Evolutionary conservation across 2,113 vertebrate genomes (phyloP).

Genomic region (Pyrgilauda ruficollis): DNA sequence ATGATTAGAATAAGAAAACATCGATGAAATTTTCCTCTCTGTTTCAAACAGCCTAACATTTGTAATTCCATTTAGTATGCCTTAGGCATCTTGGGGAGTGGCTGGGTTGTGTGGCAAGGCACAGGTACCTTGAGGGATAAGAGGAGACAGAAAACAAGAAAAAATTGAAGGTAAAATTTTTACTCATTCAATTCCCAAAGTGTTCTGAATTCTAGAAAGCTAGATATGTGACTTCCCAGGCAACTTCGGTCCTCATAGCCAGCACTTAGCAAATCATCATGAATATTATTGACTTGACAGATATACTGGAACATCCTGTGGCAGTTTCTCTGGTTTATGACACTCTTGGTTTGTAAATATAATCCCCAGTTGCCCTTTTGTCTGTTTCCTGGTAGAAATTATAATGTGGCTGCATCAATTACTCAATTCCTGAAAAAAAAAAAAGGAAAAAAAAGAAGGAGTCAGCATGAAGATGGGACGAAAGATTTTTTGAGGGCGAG

Average conservation of each 20-base stretch:
- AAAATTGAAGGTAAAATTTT: neutral
- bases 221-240: neutral
- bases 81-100: neutral
- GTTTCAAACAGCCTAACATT: neutral
- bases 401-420: neutral
- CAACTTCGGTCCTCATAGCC: neutral
- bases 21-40: neutral
- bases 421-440: neutral
- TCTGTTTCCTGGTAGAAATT: slow-evolving; percentile 5
- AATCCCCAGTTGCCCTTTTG: neutral
- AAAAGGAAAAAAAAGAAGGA: neutral
- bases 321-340: neutral
- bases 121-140: neutral
- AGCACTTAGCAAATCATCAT: neutral
- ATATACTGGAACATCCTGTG: slow-evolving; percentile 2
- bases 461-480: neutral
- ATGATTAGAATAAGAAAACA: neutral
- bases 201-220: slow-evolving; percentile 30
- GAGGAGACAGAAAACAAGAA: neutral
- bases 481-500: neutral
- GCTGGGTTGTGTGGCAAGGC: neutral
- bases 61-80: neutral
- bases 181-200: neutral
- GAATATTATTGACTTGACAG: neutral
- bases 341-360: neutral